Evolutionary conservation across 2,113 vertebrate genomes (phyloP), one percentile per base, ranked within the genome.

Genomic region (Casuarius casuarius): DNA sequence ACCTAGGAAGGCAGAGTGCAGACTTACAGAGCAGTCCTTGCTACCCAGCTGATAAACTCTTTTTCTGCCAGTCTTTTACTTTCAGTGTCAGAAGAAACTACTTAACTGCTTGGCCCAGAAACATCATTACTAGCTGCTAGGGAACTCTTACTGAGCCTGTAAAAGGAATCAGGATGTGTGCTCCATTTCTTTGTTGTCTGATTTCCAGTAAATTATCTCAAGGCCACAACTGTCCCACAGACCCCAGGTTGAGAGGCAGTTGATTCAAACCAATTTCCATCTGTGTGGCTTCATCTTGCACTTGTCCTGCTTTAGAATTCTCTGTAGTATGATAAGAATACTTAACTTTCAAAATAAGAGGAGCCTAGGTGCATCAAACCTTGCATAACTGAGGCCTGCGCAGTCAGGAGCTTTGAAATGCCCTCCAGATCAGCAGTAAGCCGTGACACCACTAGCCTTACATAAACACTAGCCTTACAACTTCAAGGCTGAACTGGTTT

Each of bases 101-200:
- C n/a, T 46, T 0, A 54, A 68, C 10, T 59, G 15, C 28, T n/a
- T 25, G 16, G 9, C 17, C 26, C 26, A 59, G 35, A 59, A 59
- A n/a, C 4, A 25, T 10, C 21, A 5, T 40, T 2, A 6, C 0
- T n/a, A 82, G 54, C 22, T 74, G 14, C 54, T 33, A 33, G 6
- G 35, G 38, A 65, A 33, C 26, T 28, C 40, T 31, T 3, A 31
- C 35, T 51, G n/a, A 16, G 51, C 81, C 12, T 42, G 14, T 46
- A 29, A 51, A 58, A 25, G 19, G 29, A 17, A 63, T 9, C 6
- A 8, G 26, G n/a, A 40, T 3, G 3, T 3, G 0, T 18, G 33
- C 9, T 65, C 14, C 9, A 51, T 51, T 59, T 15, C 9, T n/a
- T 26, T 59, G 28, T 33, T 78, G 12, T 70, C 12, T 19, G n/a